Base-by-base conservation (phyloP, 2,888 invertebrate species). In the Nemapogon koenigi region DNA sequence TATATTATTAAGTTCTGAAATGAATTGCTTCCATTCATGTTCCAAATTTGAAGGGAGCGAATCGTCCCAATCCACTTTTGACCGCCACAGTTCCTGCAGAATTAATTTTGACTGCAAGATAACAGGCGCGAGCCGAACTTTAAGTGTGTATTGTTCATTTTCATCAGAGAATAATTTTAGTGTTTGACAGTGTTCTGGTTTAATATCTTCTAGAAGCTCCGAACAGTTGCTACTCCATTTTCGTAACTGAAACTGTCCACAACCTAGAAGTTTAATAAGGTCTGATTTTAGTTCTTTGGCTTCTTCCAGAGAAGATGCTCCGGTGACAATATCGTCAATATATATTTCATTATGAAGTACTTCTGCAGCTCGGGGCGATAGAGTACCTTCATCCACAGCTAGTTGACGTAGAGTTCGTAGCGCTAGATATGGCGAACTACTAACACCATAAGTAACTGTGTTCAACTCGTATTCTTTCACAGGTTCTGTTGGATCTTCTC, bases 91-190 rank as follows among this genome's bases (percentile, higher is more conserved):
- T 3, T 41, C 39, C 39, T 46, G 43, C 10, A 46, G 26, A 8
- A 46, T 31, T 8, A 42, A 35, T 41, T 48, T 48, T 10, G 43
- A 14, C 16, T 18, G 13, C 7, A 44, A 41, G 13, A 42, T 43
- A 22, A 10, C 37, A 2, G 38, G 38, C 14, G 39, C 35, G 2
- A 44, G 14, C 7, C 43, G 22, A 22, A 25, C 13, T 32, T 38
- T 32, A 16, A 38, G 8, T 8, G 28, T 18, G n/a, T 10, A 4
- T 35, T 22, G 17, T 10, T 16, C 18, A 3, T 3, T 4, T 3
- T 30, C 38, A 3, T 38, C 25, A 13, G 16, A 19, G 17, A 38
- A 30, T 2, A 25, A 30, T 4, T 19, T 22, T 30, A 13, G 28
- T 8, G 10, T 19, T 22, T 38, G 30, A 8, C 30, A 32, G 14